A percentile compares a stretch with the other conserved stretches of the same genome.
Evolutionary conservation across 2,113 vertebrate genomes (phyloP).

Genomic region (Empidonax traillii): DNA sequence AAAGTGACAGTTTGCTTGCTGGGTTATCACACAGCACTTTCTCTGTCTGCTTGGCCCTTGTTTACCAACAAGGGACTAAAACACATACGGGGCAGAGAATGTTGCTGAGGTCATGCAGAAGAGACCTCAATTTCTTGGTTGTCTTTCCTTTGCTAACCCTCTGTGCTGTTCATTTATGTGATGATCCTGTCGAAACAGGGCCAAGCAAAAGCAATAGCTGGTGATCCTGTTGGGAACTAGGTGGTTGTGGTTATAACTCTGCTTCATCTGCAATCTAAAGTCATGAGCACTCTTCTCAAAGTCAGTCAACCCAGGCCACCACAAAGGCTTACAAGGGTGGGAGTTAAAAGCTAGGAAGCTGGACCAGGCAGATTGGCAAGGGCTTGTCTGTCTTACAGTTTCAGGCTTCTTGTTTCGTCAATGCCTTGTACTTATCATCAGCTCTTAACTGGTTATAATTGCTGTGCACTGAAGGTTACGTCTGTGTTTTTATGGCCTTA

Average conservation of each 20-base stretch:
- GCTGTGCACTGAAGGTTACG: not conserved
- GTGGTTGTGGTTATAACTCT: not conserved
- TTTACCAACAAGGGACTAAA: not conserved
- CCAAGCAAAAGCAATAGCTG: not conserved
- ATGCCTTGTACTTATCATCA: not conserved
- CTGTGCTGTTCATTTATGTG: not conserved
- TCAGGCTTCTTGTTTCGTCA: not conserved
- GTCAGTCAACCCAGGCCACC: not conserved
- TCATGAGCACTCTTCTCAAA: not conserved
- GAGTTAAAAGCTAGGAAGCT: not conserved
- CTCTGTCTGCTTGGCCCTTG: not conserved
- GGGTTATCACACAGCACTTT: not conserved
- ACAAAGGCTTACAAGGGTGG: not conserved
- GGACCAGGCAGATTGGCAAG: not conserved
- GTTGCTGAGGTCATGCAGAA: not conserved
- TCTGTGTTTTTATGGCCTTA: not conserved
- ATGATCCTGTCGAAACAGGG: not conserved
- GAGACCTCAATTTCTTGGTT: not conserved
- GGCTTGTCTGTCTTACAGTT: not conserved
- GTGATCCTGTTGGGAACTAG: not conserved
- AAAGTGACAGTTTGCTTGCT: not conserved
- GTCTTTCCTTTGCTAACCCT: not conserved
- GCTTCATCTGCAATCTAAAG: not conserved
- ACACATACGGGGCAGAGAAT: not conserved
- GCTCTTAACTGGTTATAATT: not conserved